Evolutionary conservation across 2,888 invertebrate species (phyloP).

Genomic region (Flexamia atlantica): DNA sequence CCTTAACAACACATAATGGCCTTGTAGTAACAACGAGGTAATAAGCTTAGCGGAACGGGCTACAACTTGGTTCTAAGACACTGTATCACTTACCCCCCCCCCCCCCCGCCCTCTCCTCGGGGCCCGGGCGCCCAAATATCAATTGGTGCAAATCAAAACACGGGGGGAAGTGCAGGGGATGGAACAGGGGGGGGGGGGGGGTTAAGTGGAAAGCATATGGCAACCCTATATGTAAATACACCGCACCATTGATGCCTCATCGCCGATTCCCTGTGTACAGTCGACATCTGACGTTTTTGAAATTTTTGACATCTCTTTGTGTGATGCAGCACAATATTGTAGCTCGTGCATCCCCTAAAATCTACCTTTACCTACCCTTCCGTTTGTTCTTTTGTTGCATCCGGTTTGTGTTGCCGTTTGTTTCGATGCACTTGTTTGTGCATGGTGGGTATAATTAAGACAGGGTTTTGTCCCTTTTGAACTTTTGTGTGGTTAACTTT

Average conservation of each 20-base stretch:
- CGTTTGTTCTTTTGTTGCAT: conserved; percentile 35
- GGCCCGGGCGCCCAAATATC: neutral
- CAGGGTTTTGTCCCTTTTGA: neutral
- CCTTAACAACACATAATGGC: conserved; percentile 37
- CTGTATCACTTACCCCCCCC: conserved; percentile 20
- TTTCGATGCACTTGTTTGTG: conserved; percentile 1
- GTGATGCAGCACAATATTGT: neutral
- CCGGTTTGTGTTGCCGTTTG: conserved; percentile 28
- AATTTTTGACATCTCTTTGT: conserved; percentile 53
- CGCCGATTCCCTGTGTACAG: conserved; percentile 11
- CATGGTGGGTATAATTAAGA: neutral
- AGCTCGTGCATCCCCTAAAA: neutral
- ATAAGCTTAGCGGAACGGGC: conserved; percentile 51
- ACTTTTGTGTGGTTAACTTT: neutral
- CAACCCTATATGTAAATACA: conserved; percentile 50
- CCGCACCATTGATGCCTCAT: conserved; percentile 15
- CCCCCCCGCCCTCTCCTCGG: neutral
- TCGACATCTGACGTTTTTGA: conserved; percentile 38
- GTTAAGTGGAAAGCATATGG: conserved; percentile 45
- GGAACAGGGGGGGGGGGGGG: neutral
- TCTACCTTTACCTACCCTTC: neutral
- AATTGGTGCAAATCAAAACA: conserved; percentile 50
- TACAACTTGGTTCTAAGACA: conserved; percentile 25
- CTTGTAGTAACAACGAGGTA: neutral
- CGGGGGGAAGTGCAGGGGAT: neutral